Conservation (phyloP, 2,888 invertebrate genomes). For the Helicoverpa assulta region DNA sequence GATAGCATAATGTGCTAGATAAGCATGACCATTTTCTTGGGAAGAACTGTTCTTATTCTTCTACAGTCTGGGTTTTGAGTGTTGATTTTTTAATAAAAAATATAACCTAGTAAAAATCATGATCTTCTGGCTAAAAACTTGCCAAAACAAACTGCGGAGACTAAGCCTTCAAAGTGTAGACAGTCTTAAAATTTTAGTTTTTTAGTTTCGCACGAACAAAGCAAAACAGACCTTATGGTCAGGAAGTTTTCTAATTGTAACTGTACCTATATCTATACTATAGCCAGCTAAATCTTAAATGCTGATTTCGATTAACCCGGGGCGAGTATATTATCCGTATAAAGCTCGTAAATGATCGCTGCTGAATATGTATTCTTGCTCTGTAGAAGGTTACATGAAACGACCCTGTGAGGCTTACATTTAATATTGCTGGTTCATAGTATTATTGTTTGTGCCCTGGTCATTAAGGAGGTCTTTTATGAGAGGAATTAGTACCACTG, state of each 20-base stretch:
- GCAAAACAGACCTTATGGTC: not conserved
- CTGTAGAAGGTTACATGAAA: constrained; percentile 28
- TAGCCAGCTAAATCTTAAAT: constrained; percentile 33
- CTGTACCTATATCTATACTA: constrained; percentile 4
- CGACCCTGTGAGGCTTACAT: constrained; percentile 10
- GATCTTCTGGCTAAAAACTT: not conserved
- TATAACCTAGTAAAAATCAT: not conserved
- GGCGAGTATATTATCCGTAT: constrained; percentile 42
- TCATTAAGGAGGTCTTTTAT: constrained; percentile 1
- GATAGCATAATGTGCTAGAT: not conserved
- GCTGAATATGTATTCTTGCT: constrained; percentile 47
- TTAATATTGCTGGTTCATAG: constrained; percentile 18
- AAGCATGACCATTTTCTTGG: no score
- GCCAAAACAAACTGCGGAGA: no score
- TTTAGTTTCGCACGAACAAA: not conserved
- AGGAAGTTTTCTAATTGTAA: constrained; percentile 7
- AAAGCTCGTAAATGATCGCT: constrained; percentile 47
- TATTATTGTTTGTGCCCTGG: not conserved
- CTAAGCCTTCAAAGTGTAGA: not conserved
- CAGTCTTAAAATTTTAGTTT: not conserved
- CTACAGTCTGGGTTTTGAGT: no score
- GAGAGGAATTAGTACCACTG: not conserved
- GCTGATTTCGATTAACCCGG: constrained; percentile 33
- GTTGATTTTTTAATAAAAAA: no score
- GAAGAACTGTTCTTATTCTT: no score